Evolutionary conservation across 2,113 vertebrate species (phyloP).

Genomic region (Erythrocercus mccallii): DNA sequence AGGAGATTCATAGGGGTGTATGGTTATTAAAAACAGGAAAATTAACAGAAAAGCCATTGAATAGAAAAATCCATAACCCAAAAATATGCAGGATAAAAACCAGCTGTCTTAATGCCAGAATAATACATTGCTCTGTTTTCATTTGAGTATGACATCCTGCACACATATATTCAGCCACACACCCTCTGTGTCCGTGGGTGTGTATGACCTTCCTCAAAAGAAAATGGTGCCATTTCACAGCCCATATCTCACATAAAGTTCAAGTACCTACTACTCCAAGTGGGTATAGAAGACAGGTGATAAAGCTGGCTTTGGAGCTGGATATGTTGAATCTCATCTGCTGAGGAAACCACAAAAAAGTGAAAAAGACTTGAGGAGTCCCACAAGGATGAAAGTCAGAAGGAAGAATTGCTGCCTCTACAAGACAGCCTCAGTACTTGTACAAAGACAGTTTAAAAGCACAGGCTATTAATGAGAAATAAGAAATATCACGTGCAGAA

Average conservation of each 20-base stretch:
- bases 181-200: rapidly evolving
- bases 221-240: background rate
- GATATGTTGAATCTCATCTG: background rate
- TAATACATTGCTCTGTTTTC: background rate
- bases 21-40: background rate
- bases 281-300: background rate
- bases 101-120: background rate
- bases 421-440: background rate
- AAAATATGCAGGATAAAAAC: background rate
- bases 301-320: background rate
- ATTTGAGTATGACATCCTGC: too few relatives aligned
- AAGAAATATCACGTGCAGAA: background rate
- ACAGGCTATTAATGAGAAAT: background rate
- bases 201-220: background rate
- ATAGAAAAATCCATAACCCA: background rate
- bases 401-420: background rate
- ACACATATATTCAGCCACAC: rapidly evolving
- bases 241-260: background rate
- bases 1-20: background rate
- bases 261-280: background rate
- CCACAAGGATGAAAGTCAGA: background rate
- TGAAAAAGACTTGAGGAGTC: background rate
- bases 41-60: background rate
- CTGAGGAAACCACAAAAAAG: background rate
- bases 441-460: background rate